A percentile compares a stretch with the other conserved stretches of the same genome.
phyloP scores from a whole-genome alignment of 2,113 vertebrate genomes.

The Xiphorhynchus elegans region DNA sequence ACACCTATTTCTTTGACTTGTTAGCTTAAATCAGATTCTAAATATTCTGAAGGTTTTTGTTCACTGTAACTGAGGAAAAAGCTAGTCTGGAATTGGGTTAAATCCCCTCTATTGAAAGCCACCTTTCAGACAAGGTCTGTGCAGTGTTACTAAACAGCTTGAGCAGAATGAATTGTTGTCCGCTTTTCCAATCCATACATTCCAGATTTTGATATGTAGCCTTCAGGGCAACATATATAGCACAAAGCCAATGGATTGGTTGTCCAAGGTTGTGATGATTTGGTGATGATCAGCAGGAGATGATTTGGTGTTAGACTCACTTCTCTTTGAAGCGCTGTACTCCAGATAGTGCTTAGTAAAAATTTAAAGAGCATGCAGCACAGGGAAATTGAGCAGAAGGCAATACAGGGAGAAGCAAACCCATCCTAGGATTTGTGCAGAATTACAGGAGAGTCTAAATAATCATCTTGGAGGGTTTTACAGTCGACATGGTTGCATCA shows the following conservation, averaged over 20 bases:
- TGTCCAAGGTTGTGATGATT: background rate
- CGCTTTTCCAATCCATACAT: background rate
- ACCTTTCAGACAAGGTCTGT: background rate
- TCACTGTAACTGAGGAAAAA: background rate
- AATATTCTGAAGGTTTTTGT: constrained; percentile 10
- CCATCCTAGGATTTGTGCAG: background rate
- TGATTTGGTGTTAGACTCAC: background rate
- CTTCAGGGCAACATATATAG: constrained; percentile 23
- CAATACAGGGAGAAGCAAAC: background rate
- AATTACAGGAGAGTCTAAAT: background rate
- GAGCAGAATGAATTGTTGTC: background rate
- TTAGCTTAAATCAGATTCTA: background rate
- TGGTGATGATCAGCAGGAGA: background rate
- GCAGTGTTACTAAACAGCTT: background rate
- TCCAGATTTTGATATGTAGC: constrained; percentile 16
- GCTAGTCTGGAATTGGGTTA: background rate
- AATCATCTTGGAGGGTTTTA: background rate
- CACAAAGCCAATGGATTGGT: background rate
- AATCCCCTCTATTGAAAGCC: background rate
- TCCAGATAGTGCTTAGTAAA: background rate
- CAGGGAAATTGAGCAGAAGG: background rate
- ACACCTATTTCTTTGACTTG: constrained; percentile 2
- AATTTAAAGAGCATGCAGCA: background rate
- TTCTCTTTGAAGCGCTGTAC: background rate
- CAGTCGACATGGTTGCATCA: background rate